Base-by-base conservation (phyloP, 2,888 invertebrate genomes). In the Macrosiphum euphorbiae region DNA sequence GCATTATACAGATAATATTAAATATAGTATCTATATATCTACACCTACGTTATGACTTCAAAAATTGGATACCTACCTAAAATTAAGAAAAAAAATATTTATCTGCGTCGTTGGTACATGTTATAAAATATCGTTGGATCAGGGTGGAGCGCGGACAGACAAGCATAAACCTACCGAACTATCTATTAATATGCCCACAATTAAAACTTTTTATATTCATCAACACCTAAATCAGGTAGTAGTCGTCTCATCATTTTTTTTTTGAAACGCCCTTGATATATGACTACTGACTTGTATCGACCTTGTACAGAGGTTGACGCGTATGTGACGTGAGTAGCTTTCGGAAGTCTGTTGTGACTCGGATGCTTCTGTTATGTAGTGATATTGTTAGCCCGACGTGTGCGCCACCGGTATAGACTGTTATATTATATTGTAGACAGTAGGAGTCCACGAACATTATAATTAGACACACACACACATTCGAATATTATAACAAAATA, bases 391-490 rank as follows among this genome's bases (percentile, higher is more conserved):
- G 92, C 26, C 35, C 50, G 44, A 90, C 90, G 90, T 90, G 89
- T 90, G 89, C 84, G 88, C 78, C 78, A 85, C 58, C 28, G 26
- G 41, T 44, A 78, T 41, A 52, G 3, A 52, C 52, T 47, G 90
- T 67, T 67, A n/a, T 50, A 35, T 28, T 26, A 52, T 13, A 44
- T 41, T 20, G 44, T n/a, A 92, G 35, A 61, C 92, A 35, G 92
- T 92, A 92, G 92, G 92, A 92, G 92, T 87, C 61, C 61, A 67
- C 58, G 87, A 87, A 67, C 61, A 93, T 93, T 93, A 89, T 93
- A 93, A 93, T 89, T 89, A 89, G 88, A 92, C 84, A 24, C 78
- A 16, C 50, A 50, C 35, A 78, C 67, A 50, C 58, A 50, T 78
- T 28, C n/a, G 41, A 88, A 78, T 88, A 52, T 67, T 67, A 67